Evolutionary conservation across 2,888 invertebrate genomes (phyloP), one percentile per base, ranked within the genome.

Genomic region (Hemicrepidius hirtus): DNA sequence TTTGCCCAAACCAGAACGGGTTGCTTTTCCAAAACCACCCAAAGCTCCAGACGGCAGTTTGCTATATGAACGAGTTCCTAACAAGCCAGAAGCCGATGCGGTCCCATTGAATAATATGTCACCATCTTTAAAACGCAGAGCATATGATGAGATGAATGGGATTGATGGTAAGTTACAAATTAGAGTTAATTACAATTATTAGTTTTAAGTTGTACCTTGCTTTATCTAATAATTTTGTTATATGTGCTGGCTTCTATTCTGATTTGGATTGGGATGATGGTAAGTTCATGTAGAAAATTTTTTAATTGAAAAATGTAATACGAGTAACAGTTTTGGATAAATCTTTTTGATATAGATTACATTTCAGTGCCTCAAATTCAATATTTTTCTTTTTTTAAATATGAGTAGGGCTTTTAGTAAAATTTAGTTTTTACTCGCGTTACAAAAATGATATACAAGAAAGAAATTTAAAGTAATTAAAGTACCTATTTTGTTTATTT

Each of bases 31-130:
- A 66, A 94, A 95, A 86, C 97, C 97, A 77, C 96, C 96, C 57
- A 96, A 95, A 87, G 96, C 94, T 72, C 93, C 94, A 74, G 95
- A 97, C 86, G 97, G 96, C 80, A 95, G 95, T 86, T 88, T 97
- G 77, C 85, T 96, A 79, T 96, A 96, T 86, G 96, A 96, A 85
- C 91, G 95, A 82, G 93, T 96, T 81, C 92, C 94, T 77, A 95
- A 95, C 80, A 95, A 95, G 87, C 87, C 90, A 28, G 91, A 91
- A 80, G 88, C 91, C 57, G 94, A 94, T 80, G 92, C 93, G 85
- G 87, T 91, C 81, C 89, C 91, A n/a, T 80, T 87, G 76, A 87
- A 88, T 78, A 87, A 87, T 75, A 85, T 87, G 82, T 88, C 89
- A 37, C 87, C 90, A 76, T 90, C 92, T 32, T 90, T 96, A 83